Conservation (phyloP, 2,797 vertebrate genomes). For the Limosa lapponica region DNA sequence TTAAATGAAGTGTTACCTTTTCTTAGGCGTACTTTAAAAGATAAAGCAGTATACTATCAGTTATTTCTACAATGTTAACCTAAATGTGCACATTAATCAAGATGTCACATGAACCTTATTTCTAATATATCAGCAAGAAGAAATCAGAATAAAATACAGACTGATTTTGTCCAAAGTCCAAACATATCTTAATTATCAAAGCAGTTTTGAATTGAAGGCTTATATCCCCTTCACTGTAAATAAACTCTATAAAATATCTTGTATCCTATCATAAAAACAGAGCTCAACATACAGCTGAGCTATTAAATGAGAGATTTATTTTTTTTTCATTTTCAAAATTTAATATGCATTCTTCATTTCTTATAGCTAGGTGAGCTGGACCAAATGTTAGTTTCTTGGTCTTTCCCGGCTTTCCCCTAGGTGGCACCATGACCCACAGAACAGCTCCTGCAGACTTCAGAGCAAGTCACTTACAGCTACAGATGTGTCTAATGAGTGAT, state of each 20-base stretch:
- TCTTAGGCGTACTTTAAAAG: not conserved
- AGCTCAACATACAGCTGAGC: not conserved
- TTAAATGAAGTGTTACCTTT: not conserved
- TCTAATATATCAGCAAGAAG: not conserved
- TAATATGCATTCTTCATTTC: not conserved
- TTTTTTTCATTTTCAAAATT: not conserved
- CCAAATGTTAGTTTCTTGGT: not conserved
- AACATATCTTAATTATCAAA: not conserved
- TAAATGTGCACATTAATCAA: not conserved
- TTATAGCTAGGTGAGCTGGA: not conserved
- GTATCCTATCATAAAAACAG: not conserved
- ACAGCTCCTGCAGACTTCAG: not conserved
- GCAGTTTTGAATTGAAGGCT: not conserved
- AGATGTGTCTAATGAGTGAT: not conserved
- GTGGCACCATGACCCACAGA: not conserved
- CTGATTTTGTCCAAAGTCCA: not conserved
- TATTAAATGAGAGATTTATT: not conserved
- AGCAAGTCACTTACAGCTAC: not conserved
- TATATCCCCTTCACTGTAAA: not conserved
- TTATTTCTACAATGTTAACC: not conserved
- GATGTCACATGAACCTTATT: not conserved
- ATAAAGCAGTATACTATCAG: not conserved
- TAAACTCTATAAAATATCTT: not conserved
- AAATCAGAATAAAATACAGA: not conserved
- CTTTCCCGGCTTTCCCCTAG: constrained; percentile 15